Conservation (phyloP, 2,888 invertebrate genomes). For the Pegoplata infirma region DNA sequence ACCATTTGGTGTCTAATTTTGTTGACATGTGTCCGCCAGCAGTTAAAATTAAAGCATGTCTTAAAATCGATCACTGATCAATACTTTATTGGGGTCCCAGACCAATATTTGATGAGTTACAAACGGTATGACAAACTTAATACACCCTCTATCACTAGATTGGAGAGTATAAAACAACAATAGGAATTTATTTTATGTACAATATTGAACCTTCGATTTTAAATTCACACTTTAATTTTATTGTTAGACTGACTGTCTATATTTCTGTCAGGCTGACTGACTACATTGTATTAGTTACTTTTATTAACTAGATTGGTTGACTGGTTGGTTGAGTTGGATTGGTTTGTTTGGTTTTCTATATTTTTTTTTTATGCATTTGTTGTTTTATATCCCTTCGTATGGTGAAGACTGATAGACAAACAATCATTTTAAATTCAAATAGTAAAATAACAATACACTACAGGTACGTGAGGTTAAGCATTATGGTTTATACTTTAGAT, state of each 20-base stretch:
- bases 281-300: conserved; percentile 7
- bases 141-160: too few species aligned
- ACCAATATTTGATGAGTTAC: too few species aligned
- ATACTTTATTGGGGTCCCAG: too few species aligned
- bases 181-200: too few species aligned
- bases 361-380: background rate
- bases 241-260: background rate
- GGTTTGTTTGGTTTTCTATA: background rate
- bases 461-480: background rate
- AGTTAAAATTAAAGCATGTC: too few species aligned
- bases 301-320: background rate
- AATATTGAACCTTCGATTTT: too few species aligned
- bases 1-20: too few species aligned
- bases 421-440: conserved; percentile 20
- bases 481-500: background rate
- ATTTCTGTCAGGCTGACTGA: background rate
- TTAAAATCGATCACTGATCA: too few species aligned
- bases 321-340: background rate
- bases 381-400: background rate
- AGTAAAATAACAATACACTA: conserved; percentile 11
- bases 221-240: background rate
- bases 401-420: background rate
- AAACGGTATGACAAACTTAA: too few species aligned
- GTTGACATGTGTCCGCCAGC: too few species aligned
- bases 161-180: too few species aligned